phyloP scores from a whole-genome alignment of 2,797 vertebrate genomes.

The Arctocebus calabarensis region DNA sequence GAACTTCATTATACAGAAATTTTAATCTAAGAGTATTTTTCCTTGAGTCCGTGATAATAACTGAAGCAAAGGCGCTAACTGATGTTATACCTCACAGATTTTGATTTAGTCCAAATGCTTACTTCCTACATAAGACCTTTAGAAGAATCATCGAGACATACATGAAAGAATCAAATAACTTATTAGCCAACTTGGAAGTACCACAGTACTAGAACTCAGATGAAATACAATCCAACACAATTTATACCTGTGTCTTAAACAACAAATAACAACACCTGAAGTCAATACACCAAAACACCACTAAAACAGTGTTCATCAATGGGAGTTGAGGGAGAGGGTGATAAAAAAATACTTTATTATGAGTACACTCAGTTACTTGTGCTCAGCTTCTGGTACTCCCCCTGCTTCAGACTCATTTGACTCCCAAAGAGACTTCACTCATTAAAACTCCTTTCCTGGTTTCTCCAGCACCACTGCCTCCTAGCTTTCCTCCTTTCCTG shows the following conservation, averaged over 20 bases:
- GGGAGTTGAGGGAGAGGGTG: background rate
- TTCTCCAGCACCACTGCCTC: background rate
- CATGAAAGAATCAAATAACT: background rate
- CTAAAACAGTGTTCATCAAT: background rate
- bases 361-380: background rate
- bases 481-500: background rate
- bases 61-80: slow-evolving; percentile 16
- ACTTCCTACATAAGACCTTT: slow-evolving; percentile 3
- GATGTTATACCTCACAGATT: background rate
- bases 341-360: background rate
- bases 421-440: background rate
- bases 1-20: slow-evolving; percentile 19
- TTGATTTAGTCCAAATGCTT: background rate
- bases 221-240: slow-evolving; percentile 10
- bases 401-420: background rate
- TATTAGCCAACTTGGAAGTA: background rate
- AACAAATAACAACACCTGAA: background rate
- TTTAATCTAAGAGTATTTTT: slow-evolving; percentile 33
- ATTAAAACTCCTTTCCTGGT: background rate
- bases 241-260: background rate
- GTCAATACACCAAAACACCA: background rate
- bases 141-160: background rate
- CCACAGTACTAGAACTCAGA: background rate
- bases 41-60: slow-evolving; percentile 27
- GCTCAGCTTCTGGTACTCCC: background rate